Conservation (phyloP, 2,888 invertebrate species). For the Trissonchulus sp. region DNA sequence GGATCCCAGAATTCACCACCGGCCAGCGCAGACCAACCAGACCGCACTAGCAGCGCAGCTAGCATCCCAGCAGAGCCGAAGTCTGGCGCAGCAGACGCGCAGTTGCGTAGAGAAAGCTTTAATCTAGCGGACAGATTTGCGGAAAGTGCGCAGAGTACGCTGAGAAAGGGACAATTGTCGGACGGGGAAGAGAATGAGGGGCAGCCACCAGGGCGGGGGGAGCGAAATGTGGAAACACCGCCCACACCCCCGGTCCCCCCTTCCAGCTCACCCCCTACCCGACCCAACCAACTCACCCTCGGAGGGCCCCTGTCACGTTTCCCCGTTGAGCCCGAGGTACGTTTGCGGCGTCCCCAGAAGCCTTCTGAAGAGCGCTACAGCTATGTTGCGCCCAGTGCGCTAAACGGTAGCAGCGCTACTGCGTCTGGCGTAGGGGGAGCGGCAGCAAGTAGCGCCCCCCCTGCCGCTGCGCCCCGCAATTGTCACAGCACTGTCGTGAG, state of each 20-base stretch:
- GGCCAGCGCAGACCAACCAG: background rate
- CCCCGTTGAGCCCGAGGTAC: background rate
- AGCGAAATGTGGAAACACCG: background rate
- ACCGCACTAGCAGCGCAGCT: background rate
- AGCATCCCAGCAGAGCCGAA: background rate
- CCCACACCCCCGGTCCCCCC: background rate
- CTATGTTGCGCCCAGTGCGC: too few relatives aligned
- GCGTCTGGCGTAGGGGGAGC: too few relatives aligned
- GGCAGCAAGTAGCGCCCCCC: too few relatives aligned
- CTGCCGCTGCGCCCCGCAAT: too few relatives aligned
- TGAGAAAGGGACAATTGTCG: background rate
- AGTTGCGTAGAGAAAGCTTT: background rate
- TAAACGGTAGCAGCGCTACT: background rate
- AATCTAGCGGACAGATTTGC: background rate
- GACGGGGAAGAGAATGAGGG: background rate
- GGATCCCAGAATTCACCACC: background rate
- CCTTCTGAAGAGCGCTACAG: too few relatives aligned
- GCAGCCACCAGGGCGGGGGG: background rate
- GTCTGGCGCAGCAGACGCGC: background rate
- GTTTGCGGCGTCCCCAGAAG: background rate
- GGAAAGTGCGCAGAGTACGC: background rate
- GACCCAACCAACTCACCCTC: background rate
- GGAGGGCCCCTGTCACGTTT: background rate
- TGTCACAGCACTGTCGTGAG: too few relatives aligned
- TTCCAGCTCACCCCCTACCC: background rate